Evolutionary conservation across 2,113 vertebrate species (phyloP).

Genomic region (Dasyurus viverrinus): DNA sequence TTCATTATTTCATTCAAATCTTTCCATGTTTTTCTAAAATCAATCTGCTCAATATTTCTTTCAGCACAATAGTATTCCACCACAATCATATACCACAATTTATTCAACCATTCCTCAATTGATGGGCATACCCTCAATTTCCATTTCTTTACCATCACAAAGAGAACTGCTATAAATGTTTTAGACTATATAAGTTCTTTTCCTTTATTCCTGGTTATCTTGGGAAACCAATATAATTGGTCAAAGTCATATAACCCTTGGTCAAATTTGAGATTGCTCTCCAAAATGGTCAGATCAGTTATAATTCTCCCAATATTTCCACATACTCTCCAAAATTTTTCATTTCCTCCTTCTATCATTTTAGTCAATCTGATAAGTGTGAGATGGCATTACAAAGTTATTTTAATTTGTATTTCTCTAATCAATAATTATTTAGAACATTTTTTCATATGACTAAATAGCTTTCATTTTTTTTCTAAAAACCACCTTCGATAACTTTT

Average conservation of each 20-base stretch:
- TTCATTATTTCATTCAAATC: not conserved
- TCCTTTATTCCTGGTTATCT: not conserved
- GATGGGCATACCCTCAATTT: not conserved
- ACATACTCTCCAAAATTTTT: not conserved
- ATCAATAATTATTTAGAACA: not conserved
- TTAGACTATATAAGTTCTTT: not conserved
- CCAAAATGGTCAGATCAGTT: not conserved
- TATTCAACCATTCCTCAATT: not conserved
- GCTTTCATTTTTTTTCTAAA: not conserved
- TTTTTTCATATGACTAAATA: not conserved
- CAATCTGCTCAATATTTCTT: not conserved
- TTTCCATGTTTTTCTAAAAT: not conserved
- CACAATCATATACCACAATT: not conserved
- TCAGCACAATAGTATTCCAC: not conserved
- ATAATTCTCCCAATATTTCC: not conserved
- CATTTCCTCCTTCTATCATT: not conserved
- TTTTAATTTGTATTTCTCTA: not conserved
- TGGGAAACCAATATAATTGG: not conserved
- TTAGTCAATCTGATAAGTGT: not conserved
- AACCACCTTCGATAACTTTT: not conserved
- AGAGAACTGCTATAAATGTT: not conserved
- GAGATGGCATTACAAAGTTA: not conserved
- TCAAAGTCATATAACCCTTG: not conserved
- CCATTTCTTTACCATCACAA: not conserved
- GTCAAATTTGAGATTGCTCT: not conserved